Base-by-base conservation (phyloP, 2,888 invertebrate genomes). In the Bedellia somnulentella region DNA sequence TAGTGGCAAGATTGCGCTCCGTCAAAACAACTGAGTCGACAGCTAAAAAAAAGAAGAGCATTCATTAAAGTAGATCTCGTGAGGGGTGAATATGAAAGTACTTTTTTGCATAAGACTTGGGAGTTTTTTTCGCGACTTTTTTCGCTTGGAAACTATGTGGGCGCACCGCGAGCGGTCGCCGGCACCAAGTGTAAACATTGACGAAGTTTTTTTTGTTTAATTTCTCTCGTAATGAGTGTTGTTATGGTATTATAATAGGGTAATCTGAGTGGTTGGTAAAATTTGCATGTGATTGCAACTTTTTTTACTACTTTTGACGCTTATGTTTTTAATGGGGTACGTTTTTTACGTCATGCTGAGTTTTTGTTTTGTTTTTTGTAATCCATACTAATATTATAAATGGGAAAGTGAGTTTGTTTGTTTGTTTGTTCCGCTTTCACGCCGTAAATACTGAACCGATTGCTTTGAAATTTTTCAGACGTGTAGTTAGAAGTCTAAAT, bases 1-100 rank as follows among this genome's bases (percentile, higher is more conserved):
- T 75, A 75, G 75, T 70, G 73, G 73, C 71, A 73, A 71, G 73
- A 75, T 73, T 71, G 75, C 73, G 56, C 61, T 61, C 71, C 73
- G 73, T 73, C 73, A 75, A 75, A 75, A 75, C 75, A 73, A 75
- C 70, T 70, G 70, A 59, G 68, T 55, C 52, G 60, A 62, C 57
- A 57, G 55, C 49, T 53, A 64, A 70, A 71, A 38, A 70, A 70
- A 57, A 49, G 55, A 57, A 50, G 49, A 62, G 67, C 70, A 67
- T 73, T 73, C 71, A 73, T 75, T 73, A 75, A 63, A 52, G 64
- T 61, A 55, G 54, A 67, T 64, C 62, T 66, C 60, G 68, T 68
- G 67, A 73, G 73, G 73, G 75, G 75, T 75, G 75, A 73, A 75
- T 75, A 73, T 48, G 53, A 70, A 73, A 75, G 62, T 58, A 71